Base-by-base conservation (phyloP, 2,888 invertebrate species). In the Autographa pulchrina region DNA sequence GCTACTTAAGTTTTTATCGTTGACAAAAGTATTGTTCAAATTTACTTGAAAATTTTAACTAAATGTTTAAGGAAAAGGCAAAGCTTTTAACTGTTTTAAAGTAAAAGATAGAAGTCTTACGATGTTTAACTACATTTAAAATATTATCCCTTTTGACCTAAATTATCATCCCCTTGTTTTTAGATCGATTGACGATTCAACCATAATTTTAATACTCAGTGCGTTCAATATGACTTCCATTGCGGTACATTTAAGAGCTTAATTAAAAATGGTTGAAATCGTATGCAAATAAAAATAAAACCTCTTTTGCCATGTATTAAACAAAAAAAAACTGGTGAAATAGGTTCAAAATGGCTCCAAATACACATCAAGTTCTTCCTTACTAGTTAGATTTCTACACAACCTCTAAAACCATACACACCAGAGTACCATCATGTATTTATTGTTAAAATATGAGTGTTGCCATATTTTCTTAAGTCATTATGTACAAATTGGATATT, bases 391-490 rank as follows among this genome's bases (percentile, higher is more conserved):
- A 76, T 78, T 70, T 75, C 71, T 75, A 78, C 67, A 77, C 65
- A 80, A 79, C 74, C 78, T 80, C 82, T 77, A 83, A 80, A 80
- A 76, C 79, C 78, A 80, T 86, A 85, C 25, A 88, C 85, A 89
- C 84, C 85, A 84, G 72, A 81, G 75, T 75, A 87, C 86, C 86
- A 89, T 90, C 89, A 88, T 86, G 90, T 93, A 92, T 92, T 92
- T 93, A 92, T 94, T 94, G 93, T 95, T 95, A 92, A 93, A 93
- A 94, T 93, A 94, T 94, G 93, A 93, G 94, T 95, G 95, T 95
- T 95, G 96, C 96, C 96, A 96, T 95, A 95, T 95, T 95, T 94
- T 95, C 93, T 95, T 95, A 95, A 95, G 95, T 95, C 93, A 94
- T 95, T 93, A 92, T 95, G 95, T 96, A 96, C 95, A 95, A 95